phyloP scores from a whole-genome alignment of 2,113 vertebrate species.

The Hyperoodon ampullatus region DNA sequence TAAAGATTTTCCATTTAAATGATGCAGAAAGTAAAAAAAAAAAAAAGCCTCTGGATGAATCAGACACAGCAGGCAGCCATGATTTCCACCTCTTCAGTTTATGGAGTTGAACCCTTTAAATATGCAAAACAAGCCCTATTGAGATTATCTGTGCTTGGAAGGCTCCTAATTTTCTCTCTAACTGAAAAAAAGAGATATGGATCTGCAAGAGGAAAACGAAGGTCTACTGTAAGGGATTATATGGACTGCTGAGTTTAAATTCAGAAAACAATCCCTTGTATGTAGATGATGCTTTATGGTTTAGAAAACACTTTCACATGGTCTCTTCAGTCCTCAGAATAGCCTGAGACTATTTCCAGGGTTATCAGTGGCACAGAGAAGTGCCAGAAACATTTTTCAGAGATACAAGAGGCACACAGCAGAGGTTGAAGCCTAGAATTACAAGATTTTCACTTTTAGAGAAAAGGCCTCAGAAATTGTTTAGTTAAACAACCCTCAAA shows the following conservation, averaged over 20 bases:
- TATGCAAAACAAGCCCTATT: constrained; percentile 42
- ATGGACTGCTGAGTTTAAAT: constrained; percentile 40
- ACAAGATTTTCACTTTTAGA: constrained; percentile 25
- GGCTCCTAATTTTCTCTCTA: constrained; percentile 19
- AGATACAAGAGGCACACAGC: neutral
- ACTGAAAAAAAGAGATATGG: constrained; percentile 8
- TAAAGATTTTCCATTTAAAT: constrained; percentile 58
- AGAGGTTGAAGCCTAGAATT: constrained; percentile 2
- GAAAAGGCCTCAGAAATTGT: neutral
- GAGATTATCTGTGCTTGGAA: constrained; percentile 47
- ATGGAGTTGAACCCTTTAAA: constrained; percentile 2
- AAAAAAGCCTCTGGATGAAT: neutral
- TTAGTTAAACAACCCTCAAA: neutral
- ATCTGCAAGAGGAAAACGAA: neutral
- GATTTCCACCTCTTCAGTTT: constrained; percentile 34
- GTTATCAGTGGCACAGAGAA: neutral
- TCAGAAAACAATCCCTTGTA: neutral
- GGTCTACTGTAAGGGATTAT: neutral
- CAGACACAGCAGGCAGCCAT: neutral
- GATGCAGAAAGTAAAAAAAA: neutral
- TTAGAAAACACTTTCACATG: neutral
- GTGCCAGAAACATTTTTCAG: neutral
- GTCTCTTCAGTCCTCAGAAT: neutral
- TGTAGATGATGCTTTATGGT: neutral
- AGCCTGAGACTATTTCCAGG: neutral